These are phyloP conservation scores for Sclerurus mexicanus DNA, from an alignment of 2,113 vertebrate genomes.

Conservation along the genomic window DNA sequence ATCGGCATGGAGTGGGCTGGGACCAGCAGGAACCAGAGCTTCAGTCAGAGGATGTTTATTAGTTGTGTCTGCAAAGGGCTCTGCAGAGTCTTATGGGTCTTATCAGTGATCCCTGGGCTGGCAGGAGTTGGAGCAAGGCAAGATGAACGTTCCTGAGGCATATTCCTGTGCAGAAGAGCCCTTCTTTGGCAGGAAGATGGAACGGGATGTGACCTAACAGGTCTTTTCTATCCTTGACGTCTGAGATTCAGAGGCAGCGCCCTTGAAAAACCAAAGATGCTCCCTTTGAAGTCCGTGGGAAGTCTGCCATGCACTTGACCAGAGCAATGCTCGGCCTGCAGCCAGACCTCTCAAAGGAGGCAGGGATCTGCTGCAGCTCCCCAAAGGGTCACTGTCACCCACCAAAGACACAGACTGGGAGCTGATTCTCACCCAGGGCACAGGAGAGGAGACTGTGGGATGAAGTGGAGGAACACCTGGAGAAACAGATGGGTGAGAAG, in stretches of 20 bases:
- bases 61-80: background rate
- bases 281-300: constrained; percentile 9
- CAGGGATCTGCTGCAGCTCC: background rate
- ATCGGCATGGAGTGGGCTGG: background rate
- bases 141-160: background rate
- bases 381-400: background rate
- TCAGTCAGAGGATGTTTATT: background rate
- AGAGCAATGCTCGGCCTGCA: rapidly evolving
- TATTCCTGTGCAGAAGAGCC: background rate
- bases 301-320: background rate
- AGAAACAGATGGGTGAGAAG: background rate
- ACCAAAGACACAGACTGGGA: background rate
- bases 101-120: background rate
- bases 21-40: background rate
- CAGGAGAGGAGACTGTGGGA: background rate
- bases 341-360: background rate
- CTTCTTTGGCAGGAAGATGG: constrained; percentile 11
- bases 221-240: constrained; percentile 11
- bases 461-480: background rate
- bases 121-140: background rate
- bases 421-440: background rate
- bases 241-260: background rate
- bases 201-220: constrained; percentile 4
- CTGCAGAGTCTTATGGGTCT: background rate
- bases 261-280: constrained; percentile 5